These are phyloP conservation scores for Rhincodon typus DNA, from an alignment of 2,797 vertebrate genomes.

Conservation along the genomic window DNA sequence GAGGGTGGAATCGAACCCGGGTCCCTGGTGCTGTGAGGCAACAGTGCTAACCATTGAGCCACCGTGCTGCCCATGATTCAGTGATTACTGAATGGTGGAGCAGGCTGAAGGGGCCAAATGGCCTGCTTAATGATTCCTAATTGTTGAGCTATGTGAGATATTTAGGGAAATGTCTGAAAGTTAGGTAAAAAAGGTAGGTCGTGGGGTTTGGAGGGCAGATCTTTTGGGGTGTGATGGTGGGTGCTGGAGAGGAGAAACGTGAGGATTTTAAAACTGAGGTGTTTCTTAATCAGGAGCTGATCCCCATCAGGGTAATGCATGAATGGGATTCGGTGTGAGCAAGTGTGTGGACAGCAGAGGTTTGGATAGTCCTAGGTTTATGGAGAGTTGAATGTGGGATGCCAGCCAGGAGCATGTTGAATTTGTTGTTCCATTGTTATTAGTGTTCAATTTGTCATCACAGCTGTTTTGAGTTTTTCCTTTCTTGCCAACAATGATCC, in stretches of 20 bases:
- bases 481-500: not conserved
- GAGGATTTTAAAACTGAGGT: not conserved
- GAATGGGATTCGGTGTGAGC: too few species aligned
- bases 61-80: too few species aligned
- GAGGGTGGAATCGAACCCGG: too few species aligned
- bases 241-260: not conserved
- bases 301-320: not conserved
- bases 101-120: too few species aligned
- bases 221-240: too few species aligned
- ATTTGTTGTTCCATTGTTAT: too few species aligned
- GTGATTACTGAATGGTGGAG: too few species aligned
- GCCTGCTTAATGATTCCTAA: too few species aligned
- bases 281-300: not conserved
- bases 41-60: too few species aligned
- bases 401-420: not conserved
- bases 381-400: not conserved
- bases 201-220: too few species aligned
- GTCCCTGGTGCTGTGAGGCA: too few species aligned
- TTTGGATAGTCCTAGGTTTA: not conserved
- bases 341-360: not conserved
- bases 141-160: not conserved
- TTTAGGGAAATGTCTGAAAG: not conserved
- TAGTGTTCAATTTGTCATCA: not conserved
- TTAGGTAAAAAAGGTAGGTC: not conserved
- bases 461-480: not conserved